phyloP scores from a whole-genome alignment of 2,797 vertebrate genomes.

The Jordanella pulchra region DNA sequence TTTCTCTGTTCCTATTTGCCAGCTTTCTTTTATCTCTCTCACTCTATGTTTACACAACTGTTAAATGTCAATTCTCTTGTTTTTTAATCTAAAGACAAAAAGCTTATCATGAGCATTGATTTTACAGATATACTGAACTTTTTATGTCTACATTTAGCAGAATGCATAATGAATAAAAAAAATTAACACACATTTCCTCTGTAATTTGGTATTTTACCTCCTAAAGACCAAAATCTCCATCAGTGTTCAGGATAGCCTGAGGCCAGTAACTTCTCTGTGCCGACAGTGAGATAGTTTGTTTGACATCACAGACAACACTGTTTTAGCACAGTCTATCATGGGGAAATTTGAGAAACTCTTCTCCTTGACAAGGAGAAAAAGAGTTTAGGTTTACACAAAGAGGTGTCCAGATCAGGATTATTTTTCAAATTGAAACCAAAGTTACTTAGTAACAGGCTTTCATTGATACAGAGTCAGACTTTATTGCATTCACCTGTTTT shows the following conservation, averaged over 20 bases:
- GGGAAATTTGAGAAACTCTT: not conserved
- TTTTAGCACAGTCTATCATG: not conserved
- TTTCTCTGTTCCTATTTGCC: conserved; percentile 26
- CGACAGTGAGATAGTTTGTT: not conserved
- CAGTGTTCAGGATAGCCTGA: conserved; percentile 2
- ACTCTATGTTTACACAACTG: conserved; percentile 1
- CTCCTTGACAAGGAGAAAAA: not conserved
- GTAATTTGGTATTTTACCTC: not conserved
- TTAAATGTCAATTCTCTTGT: conserved; percentile 17
- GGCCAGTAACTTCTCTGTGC: not conserved
- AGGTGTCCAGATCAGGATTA: not conserved
- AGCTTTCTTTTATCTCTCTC: not conserved
- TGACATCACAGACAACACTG: not conserved
- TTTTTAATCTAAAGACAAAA: not conserved
- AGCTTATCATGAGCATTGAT: not conserved
- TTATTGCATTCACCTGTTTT: not conserved
- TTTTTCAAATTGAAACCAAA: not conserved
- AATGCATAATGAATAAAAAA: not conserved
- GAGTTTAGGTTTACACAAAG: not conserved
- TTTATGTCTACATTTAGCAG: not conserved
- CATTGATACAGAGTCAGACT: not conserved
- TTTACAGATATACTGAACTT: not conserved
- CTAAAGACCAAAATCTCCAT: not conserved
- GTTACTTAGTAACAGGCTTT: not conserved
- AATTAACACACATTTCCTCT: not conserved